A percentile compares a stretch with the other conserved stretches of the same genome.
phyloP scores from a whole-genome alignment of 1,140 invertebrate genomes.

The Lepidurus packardi region DNA sequence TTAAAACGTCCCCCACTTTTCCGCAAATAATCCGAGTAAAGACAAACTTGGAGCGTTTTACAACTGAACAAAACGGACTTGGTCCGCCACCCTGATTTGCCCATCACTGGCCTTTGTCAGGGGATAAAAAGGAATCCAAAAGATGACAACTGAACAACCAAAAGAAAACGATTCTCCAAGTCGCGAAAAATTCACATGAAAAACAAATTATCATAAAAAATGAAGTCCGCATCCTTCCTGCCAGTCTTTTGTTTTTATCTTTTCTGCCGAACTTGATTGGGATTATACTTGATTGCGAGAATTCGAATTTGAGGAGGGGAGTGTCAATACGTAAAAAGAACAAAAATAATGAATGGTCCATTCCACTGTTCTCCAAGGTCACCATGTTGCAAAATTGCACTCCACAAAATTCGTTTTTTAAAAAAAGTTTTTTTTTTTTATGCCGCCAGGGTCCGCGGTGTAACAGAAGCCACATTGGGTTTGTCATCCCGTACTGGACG shows the following conservation, averaged over 20 bases:
- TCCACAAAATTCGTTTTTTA: neutral
- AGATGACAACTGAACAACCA: neutral
- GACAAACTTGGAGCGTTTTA: neutral
- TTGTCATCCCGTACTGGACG: neutral
- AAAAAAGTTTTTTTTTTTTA: neutral
- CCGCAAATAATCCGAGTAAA: neutral
- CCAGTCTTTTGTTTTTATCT: neutral
- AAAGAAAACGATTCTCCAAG: neutral
- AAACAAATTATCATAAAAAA: neutral
- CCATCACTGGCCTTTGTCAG: conserved; percentile 7
- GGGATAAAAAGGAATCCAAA: conserved; percentile 1
- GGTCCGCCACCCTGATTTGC: conserved; percentile 20
- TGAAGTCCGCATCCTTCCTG: neutral
- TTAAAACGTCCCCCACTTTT: neutral
- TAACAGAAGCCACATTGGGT: neutral
- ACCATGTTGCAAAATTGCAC: neutral
- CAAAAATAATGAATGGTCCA: conserved; percentile 7
- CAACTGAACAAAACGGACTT: conserved; percentile 16
- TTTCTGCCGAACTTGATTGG: neutral
- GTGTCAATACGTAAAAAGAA: neutral
- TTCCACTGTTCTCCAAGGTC: neutral
- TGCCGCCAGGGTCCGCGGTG: conserved; percentile 1
- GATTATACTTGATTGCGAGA: neutral
- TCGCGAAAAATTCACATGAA: no score
- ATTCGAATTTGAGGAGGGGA: neutral